Percentiles rank a stretch among this genome's conserved stretches.
These are phyloP conservation scores for Zosterops hypoxanthus DNA, from an alignment of 2,113 vertebrate species.

Conservation along the genomic window DNA sequence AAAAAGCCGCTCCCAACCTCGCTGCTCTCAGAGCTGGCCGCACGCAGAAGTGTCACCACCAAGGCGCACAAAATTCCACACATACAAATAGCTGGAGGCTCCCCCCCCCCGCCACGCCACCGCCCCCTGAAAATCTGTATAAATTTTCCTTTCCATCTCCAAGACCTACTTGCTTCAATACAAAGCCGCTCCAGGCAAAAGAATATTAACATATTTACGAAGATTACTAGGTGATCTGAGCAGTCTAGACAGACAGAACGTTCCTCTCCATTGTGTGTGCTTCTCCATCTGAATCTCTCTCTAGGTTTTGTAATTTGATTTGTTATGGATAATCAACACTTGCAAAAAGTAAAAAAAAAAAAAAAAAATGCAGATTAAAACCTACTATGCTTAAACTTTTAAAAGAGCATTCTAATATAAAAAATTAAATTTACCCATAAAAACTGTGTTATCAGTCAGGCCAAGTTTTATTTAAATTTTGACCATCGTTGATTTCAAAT, in stretches of 20 bases:
- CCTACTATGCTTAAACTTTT: neutral
- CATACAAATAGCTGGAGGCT: neutral
- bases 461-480: neutral
- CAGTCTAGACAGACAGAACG: slow-evolving; percentile 24
- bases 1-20: neutral
- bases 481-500: accelerated
- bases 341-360: neutral
- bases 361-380: neutral
- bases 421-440: no score
- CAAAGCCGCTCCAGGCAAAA: slow-evolving; percentile 21
- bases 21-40: neutral
- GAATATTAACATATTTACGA: slow-evolving; percentile 46
- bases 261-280: neutral
- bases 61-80: neutral
- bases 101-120: neutral
- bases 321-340: neutral
- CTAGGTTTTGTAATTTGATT: slow-evolving; percentile 9
- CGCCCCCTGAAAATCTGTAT: slow-evolving; percentile 44
- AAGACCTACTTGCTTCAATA: neutral
- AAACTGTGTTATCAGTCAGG: neutral
- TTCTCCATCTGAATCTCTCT: neutral
- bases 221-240: slow-evolving; percentile 37
- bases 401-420: neutral
- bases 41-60: neutral
- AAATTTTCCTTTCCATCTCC: slow-evolving; percentile 23